Conservation (phyloP, 2,888 invertebrate species). For the Bembecia ichneumoniformis region DNA sequence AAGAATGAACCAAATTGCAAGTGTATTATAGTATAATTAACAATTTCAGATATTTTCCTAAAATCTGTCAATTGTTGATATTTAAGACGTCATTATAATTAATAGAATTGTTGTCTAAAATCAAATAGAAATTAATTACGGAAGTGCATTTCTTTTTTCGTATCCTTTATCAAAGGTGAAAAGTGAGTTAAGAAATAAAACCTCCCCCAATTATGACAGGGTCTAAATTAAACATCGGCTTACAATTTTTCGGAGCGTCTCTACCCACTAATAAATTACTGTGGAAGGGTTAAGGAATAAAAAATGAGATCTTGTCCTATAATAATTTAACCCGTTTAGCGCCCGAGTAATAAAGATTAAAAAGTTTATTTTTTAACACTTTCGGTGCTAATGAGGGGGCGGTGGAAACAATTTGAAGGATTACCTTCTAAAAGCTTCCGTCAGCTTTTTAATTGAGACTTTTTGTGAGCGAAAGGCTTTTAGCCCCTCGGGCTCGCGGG, state of each 20-base stretch:
- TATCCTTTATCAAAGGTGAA: conserved; percentile 4
- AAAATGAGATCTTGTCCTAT: conserved; percentile 62
- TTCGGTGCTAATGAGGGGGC: conserved; percentile 72
- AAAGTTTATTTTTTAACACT: conserved; percentile 73
- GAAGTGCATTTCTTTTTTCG: not conserved
- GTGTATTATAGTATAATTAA: no score
- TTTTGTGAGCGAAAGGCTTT: conserved; percentile 68
- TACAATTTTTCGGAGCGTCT: conserved; percentile 48
- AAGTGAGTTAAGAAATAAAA: conserved; percentile 24
- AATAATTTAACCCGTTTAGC: conserved; percentile 71
- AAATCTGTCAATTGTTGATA: no score
- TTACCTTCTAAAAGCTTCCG: conserved; percentile 74
- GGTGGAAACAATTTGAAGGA: conserved; percentile 73
- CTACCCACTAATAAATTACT: conserved; percentile 56
- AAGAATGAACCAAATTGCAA: no score
- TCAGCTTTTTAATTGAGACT: conserved; percentile 73
- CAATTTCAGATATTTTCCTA: no score
- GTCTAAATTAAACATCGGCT: conserved; percentile 52
- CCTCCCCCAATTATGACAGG: conserved; percentile 50
- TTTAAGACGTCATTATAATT: not conserved
- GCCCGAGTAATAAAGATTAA: conserved; percentile 71
- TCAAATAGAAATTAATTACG: not conserved
- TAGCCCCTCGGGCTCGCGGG: conserved; percentile 54
- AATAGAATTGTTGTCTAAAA: not conserved
- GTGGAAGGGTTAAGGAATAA: conserved; percentile 58